A percentile compares a stretch with the other conserved stretches of the same genome.
phyloP scores from a whole-genome alignment of 2,888 invertebrate species.

The Gymnosoma rotundatum region DNA sequence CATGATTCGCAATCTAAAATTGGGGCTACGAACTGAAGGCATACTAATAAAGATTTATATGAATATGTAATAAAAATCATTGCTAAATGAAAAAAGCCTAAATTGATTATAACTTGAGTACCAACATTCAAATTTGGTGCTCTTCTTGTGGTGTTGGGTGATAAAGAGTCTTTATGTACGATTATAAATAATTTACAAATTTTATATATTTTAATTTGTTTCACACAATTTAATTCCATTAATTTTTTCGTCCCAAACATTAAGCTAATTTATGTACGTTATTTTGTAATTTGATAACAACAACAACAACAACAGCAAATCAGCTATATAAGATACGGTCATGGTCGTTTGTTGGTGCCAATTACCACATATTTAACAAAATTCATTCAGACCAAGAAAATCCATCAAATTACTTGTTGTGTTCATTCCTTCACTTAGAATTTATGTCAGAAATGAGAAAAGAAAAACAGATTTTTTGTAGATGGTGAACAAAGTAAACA shows the following conservation, averaged over 20 bases:
- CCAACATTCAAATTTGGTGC: no score
- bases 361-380: constrained; percentile 72
- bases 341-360: constrained; percentile 71
- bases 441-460: constrained; percentile 71
- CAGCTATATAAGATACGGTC: constrained; percentile 49
- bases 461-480: constrained; percentile 42
- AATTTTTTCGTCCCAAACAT: constrained; percentile 2
- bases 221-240: constrained; percentile 30
- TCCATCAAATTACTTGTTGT: constrained; percentile 68
- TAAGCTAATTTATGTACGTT: constrained; percentile 53
- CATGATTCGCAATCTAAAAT: no score
- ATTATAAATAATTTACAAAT: background rate
- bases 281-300: constrained; percentile 27
- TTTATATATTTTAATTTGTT: constrained; percentile 22
- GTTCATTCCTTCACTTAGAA: constrained; percentile 57
- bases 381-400: constrained; percentile 70
- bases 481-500: constrained; percentile 9
- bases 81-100: no score
- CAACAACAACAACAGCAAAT: constrained; percentile 9
- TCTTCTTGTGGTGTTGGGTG: background rate
- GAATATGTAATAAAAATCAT: no score
- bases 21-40: no score
- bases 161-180: background rate
- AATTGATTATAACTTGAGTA: no score
- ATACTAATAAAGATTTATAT: no score